A percentile compares a stretch with the other conserved stretches of the same genome.
Evolutionary conservation across 2,888 invertebrate genomes (phyloP).

Genomic region (Actias luna): DNA sequence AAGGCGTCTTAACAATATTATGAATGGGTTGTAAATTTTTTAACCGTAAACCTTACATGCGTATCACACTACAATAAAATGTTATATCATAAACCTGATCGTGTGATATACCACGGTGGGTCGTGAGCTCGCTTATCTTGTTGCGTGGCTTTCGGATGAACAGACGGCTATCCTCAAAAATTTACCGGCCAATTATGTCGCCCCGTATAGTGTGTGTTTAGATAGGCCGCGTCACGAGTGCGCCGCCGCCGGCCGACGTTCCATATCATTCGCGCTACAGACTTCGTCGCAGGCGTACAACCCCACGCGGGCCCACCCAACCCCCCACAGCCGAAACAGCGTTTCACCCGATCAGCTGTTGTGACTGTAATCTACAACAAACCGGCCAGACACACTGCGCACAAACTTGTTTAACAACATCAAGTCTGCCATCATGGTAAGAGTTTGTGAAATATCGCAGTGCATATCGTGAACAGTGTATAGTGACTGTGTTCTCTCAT

Average conservation of each 20-base stretch:
- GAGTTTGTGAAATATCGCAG: constrained; percentile 58
- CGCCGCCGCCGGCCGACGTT: constrained; percentile 63
- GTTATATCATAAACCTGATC: constrained; percentile 60
- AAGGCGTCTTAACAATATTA: constrained; percentile 20
- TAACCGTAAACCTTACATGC: constrained; percentile 35
- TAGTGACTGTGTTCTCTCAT: constrained; percentile 42
- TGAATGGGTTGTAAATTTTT: constrained; percentile 38
- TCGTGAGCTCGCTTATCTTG: constrained; percentile 59
- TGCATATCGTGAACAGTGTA: constrained; percentile 56
- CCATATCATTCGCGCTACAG: constrained; percentile 73
- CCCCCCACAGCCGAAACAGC: constrained; percentile 44
- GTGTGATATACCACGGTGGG: constrained; percentile 42
- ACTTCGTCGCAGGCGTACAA: constrained; percentile 61
- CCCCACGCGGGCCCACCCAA: constrained; percentile 49
- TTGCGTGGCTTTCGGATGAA: constrained; percentile 66
- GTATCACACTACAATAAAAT: constrained; percentile 49
- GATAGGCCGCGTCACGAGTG: constrained; percentile 58
- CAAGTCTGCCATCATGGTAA: constrained; percentile 68
- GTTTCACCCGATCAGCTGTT: constrained; percentile 68
- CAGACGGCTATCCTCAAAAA: constrained; percentile 64
- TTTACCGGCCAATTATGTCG: constrained; percentile 61
- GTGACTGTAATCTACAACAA: constrained; percentile 38
- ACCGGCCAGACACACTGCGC: constrained; percentile 41
- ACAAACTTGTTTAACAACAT: constrained; percentile 51
- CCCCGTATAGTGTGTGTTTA: constrained; percentile 58